A percentile compares a stretch with the other conserved stretches of the same genome.
These are phyloP conservation scores for Sycophaga agraensis DNA, from an alignment of 1,140 invertebrate genomes.

Conservation along the genomic window DNA sequence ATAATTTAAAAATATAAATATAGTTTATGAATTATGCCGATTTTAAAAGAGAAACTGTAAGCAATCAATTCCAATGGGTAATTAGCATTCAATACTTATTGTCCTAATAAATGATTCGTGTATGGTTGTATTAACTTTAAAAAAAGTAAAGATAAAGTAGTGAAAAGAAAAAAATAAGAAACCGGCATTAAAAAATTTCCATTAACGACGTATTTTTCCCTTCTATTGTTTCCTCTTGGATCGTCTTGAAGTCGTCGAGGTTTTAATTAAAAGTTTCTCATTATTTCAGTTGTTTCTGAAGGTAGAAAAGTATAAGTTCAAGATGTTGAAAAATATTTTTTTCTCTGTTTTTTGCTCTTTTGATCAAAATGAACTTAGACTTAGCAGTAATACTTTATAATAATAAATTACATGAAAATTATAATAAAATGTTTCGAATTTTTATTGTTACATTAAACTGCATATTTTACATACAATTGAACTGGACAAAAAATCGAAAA, in stretches of 20 bases:
- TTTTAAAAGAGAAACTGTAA: no score
- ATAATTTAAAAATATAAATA: no score
- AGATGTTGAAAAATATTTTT: constrained; percentile 16
- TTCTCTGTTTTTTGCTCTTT: constrained; percentile 4
- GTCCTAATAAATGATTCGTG: not conserved
- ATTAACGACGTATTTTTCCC: constrained; percentile 43
- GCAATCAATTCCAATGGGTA: no score
- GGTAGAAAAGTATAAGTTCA: constrained; percentile 22
- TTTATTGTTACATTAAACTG: no score
- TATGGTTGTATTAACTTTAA: no score
- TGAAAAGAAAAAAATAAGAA: constrained; percentile 19
- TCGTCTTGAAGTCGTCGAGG: constrained; percentile 38
- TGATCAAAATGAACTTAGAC: constrained; percentile 30
- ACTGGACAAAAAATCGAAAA: no score
- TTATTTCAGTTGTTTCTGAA: constrained; percentile 44
- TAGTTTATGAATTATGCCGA: no score
- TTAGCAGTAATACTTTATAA: not conserved
- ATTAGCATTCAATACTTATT: not conserved
- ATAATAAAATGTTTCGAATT: no score
- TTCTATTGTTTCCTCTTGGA: constrained; percentile 39
- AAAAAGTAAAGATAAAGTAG: not conserved
- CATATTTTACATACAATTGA: no score
- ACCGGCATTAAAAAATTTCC: constrained; percentile 32
- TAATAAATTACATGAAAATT: no score
- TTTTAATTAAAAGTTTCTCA: constrained; percentile 53